Base-by-base conservation (phyloP, 1,140 invertebrate genomes). In the Mizuhopecten yessoensis region DNA sequence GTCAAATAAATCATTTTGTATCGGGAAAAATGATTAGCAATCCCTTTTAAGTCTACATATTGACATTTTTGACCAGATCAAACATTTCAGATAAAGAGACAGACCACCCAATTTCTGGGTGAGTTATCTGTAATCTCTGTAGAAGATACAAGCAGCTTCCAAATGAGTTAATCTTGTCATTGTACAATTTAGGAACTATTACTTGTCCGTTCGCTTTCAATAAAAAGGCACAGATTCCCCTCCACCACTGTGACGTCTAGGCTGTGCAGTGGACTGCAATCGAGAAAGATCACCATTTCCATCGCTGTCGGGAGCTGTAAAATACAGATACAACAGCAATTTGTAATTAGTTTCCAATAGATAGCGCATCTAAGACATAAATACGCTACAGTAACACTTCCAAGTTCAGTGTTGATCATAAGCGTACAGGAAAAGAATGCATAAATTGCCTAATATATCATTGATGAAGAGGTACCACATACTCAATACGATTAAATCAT, bases 31-130 rank as follows among this genome's bases (percentile, higher is more conserved):
- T 75, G 15, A 75, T 75, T 75, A 29, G 57, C 1, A 29, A 75
- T 29, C 29, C 57, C 57, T 75, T 75, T 75, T 75, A 75, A 75
- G 57, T 75, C 57, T 75, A 75, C 57, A 75, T 75, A 29, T 75
- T 75, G 57, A 75, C 57, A 75, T 75, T 75, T 39, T 75, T 75
- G 57, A 75, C 57, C 57, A 75, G 57, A 75, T 75, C 3, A 3
- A 75, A 75, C 57, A 75, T n/a, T n/a, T 17, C 57, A 75, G 57
- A 75, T 75, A 75, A 75, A 7, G 20, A 75, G 57, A 75, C 23
- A 29, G 57, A 75, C 57, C 57, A 75, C 57, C 57, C 57, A 75
- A 75, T 75, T 75, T 75, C 57, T 29, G n/a, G 57, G 23, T 75
- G 57, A 75, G n/a, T 75, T 75, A 75, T 75, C n/a, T 9, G n/a